These are phyloP conservation scores for Octonoba sinensis DNA, from an alignment of 2,888 invertebrate genomes.

Conservation along the genomic window DNA sequence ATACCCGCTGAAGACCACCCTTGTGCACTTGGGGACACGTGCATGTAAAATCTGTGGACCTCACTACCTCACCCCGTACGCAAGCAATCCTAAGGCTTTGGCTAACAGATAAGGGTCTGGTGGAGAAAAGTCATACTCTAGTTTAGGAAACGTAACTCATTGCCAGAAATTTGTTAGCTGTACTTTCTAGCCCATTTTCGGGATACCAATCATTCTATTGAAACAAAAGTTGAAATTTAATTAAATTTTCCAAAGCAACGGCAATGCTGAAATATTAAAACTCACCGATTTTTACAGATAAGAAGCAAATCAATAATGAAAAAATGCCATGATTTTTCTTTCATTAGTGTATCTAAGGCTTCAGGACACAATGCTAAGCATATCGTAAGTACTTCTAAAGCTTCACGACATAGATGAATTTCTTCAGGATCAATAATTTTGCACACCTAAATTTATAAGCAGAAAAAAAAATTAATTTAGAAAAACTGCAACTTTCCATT, in stretches of 20 bases:
- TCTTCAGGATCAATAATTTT: conserved; percentile 70
- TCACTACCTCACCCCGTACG: too few relatives aligned
- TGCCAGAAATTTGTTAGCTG: too few relatives aligned
- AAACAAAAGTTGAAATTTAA: too few relatives aligned
- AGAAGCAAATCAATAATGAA: conserved; percentile 90
- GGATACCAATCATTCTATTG: too few relatives aligned
- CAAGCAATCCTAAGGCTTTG: too few relatives aligned
- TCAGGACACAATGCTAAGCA: conserved; percentile 90
- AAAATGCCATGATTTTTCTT: conserved; percentile 87
- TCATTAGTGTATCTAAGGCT: conserved; percentile 84
- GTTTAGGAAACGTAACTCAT: too few relatives aligned
- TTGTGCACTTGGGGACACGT: too few relatives aligned
- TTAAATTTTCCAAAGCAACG: background rate
- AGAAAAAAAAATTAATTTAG: background rate
- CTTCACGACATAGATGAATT: conserved; percentile 85
- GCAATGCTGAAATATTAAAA: background rate
- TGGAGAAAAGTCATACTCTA: too few relatives aligned
- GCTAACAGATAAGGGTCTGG: too few relatives aligned
- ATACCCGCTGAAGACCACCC: too few relatives aligned
- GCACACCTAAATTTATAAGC: conserved; percentile 31
- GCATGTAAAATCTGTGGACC: too few relatives aligned
- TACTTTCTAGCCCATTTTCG: too few relatives aligned
- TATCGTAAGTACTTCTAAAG: conserved; percentile 90
- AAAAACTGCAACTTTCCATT: background rate
- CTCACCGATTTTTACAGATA: conserved; percentile 78